phyloP scores from a whole-genome alignment of 1,140 invertebrate species.

The Listronotus oregonensis region DNA sequence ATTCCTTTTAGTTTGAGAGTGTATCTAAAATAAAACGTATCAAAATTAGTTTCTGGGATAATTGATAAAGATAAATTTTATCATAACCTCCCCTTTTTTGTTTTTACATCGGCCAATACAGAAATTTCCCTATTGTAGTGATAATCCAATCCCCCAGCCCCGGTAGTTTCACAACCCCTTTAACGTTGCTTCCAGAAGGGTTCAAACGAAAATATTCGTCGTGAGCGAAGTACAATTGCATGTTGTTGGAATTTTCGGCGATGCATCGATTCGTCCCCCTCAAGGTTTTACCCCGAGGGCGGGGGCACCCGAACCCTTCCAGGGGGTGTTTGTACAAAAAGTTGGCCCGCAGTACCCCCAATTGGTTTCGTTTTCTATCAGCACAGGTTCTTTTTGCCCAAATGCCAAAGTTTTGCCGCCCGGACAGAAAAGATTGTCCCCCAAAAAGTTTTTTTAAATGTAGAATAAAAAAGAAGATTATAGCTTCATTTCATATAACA shows the following conservation, averaged over 20 bases:
- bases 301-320: slow-evolving; percentile 84
- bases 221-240: slow-evolving; percentile 83
- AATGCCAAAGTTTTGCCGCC: slow-evolving; percentile 74
- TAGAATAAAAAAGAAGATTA: too few relatives aligned
- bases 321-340: slow-evolving; percentile 85
- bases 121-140: slow-evolving; percentile 77
- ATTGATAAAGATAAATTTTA: too few relatives aligned
- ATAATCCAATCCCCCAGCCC: slow-evolving; percentile 86
- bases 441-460: too few relatives aligned
- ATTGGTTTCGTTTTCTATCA: slow-evolving; percentile 90
- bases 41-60: too few relatives aligned
- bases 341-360: slow-evolving; percentile 95
- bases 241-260: slow-evolving; percentile 61
- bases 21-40: slow-evolving; percentile 59
- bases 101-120: slow-evolving; percentile 95
- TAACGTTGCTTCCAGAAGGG: slow-evolving; percentile 64
- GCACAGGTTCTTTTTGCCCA: slow-evolving; percentile 84
- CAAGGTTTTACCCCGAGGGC: slow-evolving; percentile 77
- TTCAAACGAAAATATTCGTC: slow-evolving; percentile 76
- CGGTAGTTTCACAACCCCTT: slow-evolving; percentile 75
- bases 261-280: slow-evolving; percentile 70
- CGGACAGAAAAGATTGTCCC: slow-evolving; percentile 89
- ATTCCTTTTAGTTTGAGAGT: slow-evolving; percentile 63
- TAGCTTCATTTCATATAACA: too few relatives aligned
- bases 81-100: slow-evolving; percentile 67